phyloP scores from a whole-genome alignment of 2,113 vertebrate species.

The Pycnonotus jocosus region DNA sequence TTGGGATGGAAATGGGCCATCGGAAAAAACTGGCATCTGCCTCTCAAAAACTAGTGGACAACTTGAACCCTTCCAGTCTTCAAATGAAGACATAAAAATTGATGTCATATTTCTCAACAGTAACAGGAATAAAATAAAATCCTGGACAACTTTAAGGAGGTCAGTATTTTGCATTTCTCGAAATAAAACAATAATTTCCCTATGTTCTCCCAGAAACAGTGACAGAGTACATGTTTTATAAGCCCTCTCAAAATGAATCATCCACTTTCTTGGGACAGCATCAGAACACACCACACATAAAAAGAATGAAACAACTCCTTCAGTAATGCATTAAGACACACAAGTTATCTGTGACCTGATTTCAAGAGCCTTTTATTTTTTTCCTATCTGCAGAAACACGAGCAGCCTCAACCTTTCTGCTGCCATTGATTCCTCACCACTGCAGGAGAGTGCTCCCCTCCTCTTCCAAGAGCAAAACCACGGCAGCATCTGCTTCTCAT shows the following conservation, averaged over 20 bases:
- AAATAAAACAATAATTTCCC: not conserved
- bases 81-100: not conserved
- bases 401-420: not conserved
- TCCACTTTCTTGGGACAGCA: not conserved
- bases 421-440: not conserved
- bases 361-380: not conserved
- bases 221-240: constrained; percentile 23
- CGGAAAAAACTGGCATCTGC: not conserved
- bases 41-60: not conserved
- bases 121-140: not conserved
- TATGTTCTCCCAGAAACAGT: not conserved
- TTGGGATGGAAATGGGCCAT: not conserved
- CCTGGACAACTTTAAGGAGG: not conserved
- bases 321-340: not conserved
- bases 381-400: not conserved
- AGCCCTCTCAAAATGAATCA: constrained; percentile 32
- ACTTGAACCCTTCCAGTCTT: not conserved
- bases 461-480: constrained; percentile 46
- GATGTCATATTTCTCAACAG: not conserved
- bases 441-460: not conserved
- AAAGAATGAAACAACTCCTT: not conserved
- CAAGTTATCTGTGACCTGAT: not conserved
- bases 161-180: not conserved
- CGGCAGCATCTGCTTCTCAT: constrained; percentile 73
- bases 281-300: not conserved